A percentile compares a stretch with the other conserved stretches of the same genome.
Evolutionary conservation across 2,113 vertebrate genomes (phyloP).

Genomic region (Pangasianodon hypophthalmus): DNA sequence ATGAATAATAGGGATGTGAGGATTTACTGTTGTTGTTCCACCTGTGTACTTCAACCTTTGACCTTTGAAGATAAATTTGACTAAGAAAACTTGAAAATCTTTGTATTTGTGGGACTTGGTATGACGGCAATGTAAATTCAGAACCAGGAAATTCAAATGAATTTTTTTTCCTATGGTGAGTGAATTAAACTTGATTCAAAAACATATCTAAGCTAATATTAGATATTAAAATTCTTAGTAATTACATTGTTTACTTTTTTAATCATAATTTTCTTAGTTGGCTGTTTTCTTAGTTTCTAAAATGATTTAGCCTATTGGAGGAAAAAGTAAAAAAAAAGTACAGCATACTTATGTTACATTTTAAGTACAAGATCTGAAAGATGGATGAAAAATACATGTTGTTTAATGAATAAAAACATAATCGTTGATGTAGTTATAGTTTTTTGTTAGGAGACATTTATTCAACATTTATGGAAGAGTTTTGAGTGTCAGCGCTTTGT

Average conservation of each 20-base stretch:
- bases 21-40: neutral
- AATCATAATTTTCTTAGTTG: neutral
- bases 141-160: neutral
- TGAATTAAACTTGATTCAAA: neutral
- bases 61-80: neutral
- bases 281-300: no score
- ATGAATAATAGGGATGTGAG: neutral
- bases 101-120: neutral
- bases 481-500: no score
- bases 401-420: no score
- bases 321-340: no score
- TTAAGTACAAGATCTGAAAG: no score
- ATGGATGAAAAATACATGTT: neutral
- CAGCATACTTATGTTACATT: no score
- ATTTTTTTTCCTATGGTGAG: neutral
- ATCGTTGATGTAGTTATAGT: no score
- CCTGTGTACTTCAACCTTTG: neutral
- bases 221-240: neutral
- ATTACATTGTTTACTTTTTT: neutral
- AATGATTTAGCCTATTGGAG: no score
- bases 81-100: neutral
- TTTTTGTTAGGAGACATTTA: no score
- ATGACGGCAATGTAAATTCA: neutral
- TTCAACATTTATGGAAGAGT: no score
- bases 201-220: neutral